Percentiles rank a stretch among this genome's conserved stretches.
Evolutionary conservation across 2,888 invertebrate genomes (phyloP).

Genomic region (Lottia gigantea): DNA sequence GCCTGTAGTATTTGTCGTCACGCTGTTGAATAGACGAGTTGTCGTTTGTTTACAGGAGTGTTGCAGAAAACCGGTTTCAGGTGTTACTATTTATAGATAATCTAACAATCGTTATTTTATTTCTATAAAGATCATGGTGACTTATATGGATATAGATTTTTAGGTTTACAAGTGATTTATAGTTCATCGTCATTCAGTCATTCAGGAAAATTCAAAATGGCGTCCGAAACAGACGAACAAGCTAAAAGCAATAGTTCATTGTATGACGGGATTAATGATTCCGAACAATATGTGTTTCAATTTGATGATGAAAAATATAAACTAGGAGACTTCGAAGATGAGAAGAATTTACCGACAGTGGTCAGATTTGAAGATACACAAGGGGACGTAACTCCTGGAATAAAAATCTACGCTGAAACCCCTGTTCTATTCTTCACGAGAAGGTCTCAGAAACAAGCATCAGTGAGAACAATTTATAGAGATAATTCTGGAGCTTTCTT

Average conservation of each 20-base stretch:
- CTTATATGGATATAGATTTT: no score
- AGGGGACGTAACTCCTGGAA: constrained; percentile 33
- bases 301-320: constrained; percentile 35
- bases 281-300: constrained; percentile 18
- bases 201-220: not conserved
- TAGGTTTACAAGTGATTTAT: no score
- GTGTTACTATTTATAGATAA: constrained; percentile 17
- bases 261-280: not conserved
- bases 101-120: not conserved
- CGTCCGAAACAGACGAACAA: not conserved
- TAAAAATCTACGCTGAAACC: constrained; percentile 45
- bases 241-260: not conserved
- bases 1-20: no score
- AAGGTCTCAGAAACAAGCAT: constrained; percentile 37
- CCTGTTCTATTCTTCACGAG: constrained; percentile 44
- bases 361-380: constrained; percentile 29
- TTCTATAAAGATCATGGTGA: not conserved
- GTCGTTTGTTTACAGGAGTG: no score
- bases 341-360: constrained; percentile 34
- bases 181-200: not conserved
- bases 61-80: constrained; percentile 19
- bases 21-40: no score
- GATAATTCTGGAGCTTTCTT: constrained; percentile 49
- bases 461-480: constrained; percentile 52
- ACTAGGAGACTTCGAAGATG: constrained; percentile 26